Conservation (phyloP, 2,113 vertebrate genomes). For the Peucedramus taeniatus region DNA sequence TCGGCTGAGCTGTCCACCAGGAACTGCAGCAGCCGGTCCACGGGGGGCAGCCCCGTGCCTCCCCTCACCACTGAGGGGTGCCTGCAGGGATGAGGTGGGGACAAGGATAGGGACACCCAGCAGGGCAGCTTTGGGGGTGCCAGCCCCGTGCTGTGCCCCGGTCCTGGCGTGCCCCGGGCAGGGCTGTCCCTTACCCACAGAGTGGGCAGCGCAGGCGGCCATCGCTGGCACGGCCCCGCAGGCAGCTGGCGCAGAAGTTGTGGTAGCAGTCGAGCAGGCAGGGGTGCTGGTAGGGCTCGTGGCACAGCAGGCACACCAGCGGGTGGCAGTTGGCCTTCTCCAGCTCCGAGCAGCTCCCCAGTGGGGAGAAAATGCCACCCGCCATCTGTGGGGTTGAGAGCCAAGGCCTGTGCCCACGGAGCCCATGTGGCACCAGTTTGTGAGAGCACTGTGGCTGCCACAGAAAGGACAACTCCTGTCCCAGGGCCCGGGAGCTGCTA, state of each 20-base stretch:
- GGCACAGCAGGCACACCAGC: slow-evolving; percentile 86
- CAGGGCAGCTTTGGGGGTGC: background rate
- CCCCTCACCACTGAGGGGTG: slow-evolving; percentile 86
- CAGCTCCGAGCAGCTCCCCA: slow-evolving; percentile 74
- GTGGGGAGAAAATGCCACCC: slow-evolving; percentile 77
- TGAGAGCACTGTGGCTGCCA: accelerated
- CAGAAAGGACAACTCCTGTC: background rate
- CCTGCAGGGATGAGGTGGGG: slow-evolving; percentile 27
- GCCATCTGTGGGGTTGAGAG: slow-evolving; percentile 75
- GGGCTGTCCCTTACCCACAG: slow-evolving; percentile 76
- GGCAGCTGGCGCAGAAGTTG: slow-evolving; percentile 86
- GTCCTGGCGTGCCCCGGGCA: accelerated
- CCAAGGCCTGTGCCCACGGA: background rate
- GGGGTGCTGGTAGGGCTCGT: slow-evolving; percentile 83
- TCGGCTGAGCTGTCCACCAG: slow-evolving; percentile 87
- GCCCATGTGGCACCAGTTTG: accelerated
- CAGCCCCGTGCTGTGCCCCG: background rate
- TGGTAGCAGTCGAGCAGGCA: slow-evolving; percentile 94
- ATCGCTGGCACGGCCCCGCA: slow-evolving; percentile 78
- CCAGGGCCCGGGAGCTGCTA: background rate
- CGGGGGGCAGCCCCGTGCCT: slow-evolving; percentile 78
- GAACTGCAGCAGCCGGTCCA: slow-evolving; percentile 89
- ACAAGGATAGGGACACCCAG: background rate
- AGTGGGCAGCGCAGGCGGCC: slow-evolving; percentile 83
- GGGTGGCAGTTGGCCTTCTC: slow-evolving; percentile 82